A percentile compares a stretch with the other conserved stretches of the same genome.
phyloP scores from a whole-genome alignment of 2,888 invertebrate species.

The Lacanobia wlatinum region DNA sequence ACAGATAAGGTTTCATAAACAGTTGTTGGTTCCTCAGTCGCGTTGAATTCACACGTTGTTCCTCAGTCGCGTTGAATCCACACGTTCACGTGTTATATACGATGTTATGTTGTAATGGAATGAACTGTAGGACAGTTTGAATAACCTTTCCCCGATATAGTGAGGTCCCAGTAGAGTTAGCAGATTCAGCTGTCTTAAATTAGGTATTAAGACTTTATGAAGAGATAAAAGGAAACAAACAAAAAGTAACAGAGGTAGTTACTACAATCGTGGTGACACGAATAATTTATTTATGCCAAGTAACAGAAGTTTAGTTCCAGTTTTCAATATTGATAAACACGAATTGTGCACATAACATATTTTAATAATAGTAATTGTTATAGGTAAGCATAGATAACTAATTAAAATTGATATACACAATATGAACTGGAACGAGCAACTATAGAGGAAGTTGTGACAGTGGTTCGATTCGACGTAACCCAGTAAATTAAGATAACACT shows the following conservation, averaged over 20 bases:
- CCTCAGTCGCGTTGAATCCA: slow-evolving; percentile 32
- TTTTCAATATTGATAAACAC: slow-evolving; percentile 43
- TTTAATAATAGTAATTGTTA: not conserved
- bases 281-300: slow-evolving; percentile 24
- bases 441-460: slow-evolving; percentile 63
- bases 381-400: slow-evolving; percentile 6
- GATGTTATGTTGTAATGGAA: slow-evolving; percentile 21
- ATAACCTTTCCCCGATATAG: slow-evolving; percentile 33
- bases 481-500: slow-evolving; percentile 47
- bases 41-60: slow-evolving; percentile 41
- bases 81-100: slow-evolving; percentile 30
- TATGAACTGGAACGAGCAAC: slow-evolving; percentile 21
- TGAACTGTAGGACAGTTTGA: slow-evolving; percentile 54
- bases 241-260: not conserved
- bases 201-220: not conserved
- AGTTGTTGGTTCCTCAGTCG: slow-evolving; percentile 51
- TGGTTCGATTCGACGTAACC: slow-evolving; percentile 59
- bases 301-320: slow-evolving; percentile 23
- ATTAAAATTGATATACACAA: slow-evolving; percentile 5
- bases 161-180: slow-evolving; percentile 15
- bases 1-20: slow-evolving; percentile 74
- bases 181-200: not conserved
- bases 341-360: slow-evolving; percentile 8
- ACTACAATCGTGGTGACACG: slow-evolving; percentile 12
- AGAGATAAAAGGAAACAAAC: slow-evolving; percentile 35